phyloP scores from a whole-genome alignment of 2,888 invertebrate genomes.

The Liodrosophila aerea region DNA sequence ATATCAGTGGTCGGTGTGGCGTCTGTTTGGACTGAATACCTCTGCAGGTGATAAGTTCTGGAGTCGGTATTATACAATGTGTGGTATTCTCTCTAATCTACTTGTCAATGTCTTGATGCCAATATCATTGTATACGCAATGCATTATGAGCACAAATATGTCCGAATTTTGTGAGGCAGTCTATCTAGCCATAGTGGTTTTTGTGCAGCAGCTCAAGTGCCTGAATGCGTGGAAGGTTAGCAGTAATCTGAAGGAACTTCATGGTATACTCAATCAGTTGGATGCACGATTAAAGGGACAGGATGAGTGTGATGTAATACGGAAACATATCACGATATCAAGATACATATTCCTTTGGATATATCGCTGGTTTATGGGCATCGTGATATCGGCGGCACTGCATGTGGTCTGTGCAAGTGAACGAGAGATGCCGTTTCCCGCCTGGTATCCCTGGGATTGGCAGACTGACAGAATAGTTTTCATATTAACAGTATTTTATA shows the following conservation, averaged over 20 bases:
- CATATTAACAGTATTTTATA: conserved; percentile 12
- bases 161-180: conserved; percentile 65
- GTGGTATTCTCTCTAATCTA: conserved; percentile 52
- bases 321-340: conserved; percentile 31
- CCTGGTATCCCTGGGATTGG: conserved; percentile 79
- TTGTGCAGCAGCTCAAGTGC: conserved; percentile 64
- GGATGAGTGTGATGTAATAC: conserved; percentile 51
- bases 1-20: conserved; percentile 75
- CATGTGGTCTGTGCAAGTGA: conserved; percentile 23
- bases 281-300: conserved; percentile 55
- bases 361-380: conserved; percentile 16
- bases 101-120: conserved; percentile 44
- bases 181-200: conserved; percentile 51
- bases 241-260: conserved; percentile 44
- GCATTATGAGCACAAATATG: conserved; percentile 51
- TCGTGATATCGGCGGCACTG: conserved; percentile 14
- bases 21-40: conserved; percentile 62
- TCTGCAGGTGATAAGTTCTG: conserved; percentile 39
- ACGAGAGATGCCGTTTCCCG: conserved; percentile 56
- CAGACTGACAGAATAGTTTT: neutral
- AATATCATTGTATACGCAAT: conserved; percentile 47
- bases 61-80: conserved; percentile 55
- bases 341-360: conserved; percentile 39
- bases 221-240: conserved; percentile 54
- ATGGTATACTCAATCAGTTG: conserved; percentile 53